A percentile compares a stretch with the other conserved stretches of the same genome.
Conservation (phyloP, 2,888 invertebrate species). For the Ctena decussata region DNA sequence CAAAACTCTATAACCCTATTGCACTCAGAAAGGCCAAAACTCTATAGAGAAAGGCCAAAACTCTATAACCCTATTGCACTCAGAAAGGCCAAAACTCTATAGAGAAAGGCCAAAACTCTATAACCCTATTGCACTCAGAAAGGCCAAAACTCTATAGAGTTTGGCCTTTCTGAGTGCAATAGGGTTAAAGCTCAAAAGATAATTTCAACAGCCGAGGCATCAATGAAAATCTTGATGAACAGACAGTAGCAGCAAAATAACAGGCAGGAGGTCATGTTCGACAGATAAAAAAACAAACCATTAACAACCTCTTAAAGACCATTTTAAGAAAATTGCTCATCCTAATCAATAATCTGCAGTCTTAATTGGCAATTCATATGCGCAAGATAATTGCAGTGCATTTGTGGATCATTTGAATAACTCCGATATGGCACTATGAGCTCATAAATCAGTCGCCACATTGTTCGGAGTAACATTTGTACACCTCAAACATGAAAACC, state of each 20-base stretch:
- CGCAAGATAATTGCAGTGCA: not conserved
- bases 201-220: not conserved
- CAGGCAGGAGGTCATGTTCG: not conserved
- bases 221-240: no score
- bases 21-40: no score
- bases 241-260: not conserved
- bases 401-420: not conserved
- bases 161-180: no score
- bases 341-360: not conserved
- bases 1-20: no score
- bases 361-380: conserved; percentile 1
- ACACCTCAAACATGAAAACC: not conserved
- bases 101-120: no score
- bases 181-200: no score
- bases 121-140: no score
- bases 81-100: no score
- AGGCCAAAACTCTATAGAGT: no score
- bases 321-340: not conserved
- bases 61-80: no score
- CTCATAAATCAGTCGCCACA: not conserved
- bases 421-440: not conserved
- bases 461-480: not conserved
- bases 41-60: no score
- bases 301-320: not conserved
- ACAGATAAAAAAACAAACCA: not conserved